Evolutionary conservation across 1,140 invertebrate genomes (phyloP).

Genomic region (Palaemon carinicauda): DNA sequence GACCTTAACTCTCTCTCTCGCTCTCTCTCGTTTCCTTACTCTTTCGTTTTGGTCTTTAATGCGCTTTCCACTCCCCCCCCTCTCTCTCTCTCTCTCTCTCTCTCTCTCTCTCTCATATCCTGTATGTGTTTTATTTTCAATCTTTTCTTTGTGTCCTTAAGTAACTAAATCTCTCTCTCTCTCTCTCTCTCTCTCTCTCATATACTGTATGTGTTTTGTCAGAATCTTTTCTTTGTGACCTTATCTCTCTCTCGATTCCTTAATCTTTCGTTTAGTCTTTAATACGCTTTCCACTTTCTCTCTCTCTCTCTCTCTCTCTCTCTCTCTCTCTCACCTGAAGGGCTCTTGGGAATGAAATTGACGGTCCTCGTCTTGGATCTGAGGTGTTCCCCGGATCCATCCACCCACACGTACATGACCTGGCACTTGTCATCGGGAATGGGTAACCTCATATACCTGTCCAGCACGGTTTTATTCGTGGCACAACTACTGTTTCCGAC

Average conservation of each 20-base stretch:
- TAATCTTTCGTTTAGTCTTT: too few species aligned
- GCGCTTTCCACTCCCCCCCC: background rate
- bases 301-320: background rate
- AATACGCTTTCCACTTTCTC: too few species aligned
- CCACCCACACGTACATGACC: conserved; percentile 95
- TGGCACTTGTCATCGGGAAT: conserved; percentile 81
- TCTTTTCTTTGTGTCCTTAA: background rate
- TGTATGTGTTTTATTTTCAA: background rate
- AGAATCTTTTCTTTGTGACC: background rate
- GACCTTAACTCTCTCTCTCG: background rate
- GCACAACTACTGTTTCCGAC: background rate
- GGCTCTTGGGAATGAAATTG: conserved; percentile 77
- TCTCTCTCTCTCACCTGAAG: conserved; percentile 69
- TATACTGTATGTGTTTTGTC: background rate
- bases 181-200: background rate
- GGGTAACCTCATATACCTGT: conserved; percentile 77
- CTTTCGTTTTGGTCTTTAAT: background rate
- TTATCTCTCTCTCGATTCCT: background rate
- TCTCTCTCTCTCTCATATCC: background rate
- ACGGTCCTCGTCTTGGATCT: conserved; percentile 89
- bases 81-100: background rate
- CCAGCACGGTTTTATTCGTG: conserved; percentile 45
- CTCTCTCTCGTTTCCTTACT: background rate
- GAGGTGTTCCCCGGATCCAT: conserved; percentile 88
- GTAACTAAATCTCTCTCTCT: background rate